A percentile compares a stretch with the other conserved stretches of the same genome.
These are phyloP conservation scores for Ceraclea dissimilis DNA, from an alignment of 2,888 invertebrate genomes.

Conservation along the genomic window DNA sequence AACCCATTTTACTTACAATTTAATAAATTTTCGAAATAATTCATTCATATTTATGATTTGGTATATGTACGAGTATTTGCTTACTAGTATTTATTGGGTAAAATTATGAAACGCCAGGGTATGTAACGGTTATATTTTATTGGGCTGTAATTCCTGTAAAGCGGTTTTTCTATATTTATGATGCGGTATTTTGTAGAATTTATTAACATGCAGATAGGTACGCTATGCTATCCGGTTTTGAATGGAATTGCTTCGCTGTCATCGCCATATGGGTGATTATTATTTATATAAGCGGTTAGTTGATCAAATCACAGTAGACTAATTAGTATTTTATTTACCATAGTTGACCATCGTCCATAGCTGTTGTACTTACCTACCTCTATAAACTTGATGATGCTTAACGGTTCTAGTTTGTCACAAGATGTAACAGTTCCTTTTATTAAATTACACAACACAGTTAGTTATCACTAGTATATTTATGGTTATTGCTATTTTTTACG, in stretches of 20 bases:
- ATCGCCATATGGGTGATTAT: background rate
- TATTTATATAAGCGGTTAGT: background rate
- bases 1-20: too few species aligned
- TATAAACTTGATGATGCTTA: background rate
- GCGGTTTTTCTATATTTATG: too few species aligned
- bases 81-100: too few species aligned
- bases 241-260: background rate
- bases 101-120: too few species aligned
- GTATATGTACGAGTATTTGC: too few species aligned
- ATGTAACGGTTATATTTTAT: too few species aligned
- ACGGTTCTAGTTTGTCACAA: background rate
- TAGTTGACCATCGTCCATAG: background rate
- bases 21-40: too few species aligned
- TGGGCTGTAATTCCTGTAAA: too few species aligned
- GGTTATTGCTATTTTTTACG: too few species aligned
- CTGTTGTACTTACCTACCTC: background rate
- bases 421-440: background rate
- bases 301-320: background rate
- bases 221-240: background rate
- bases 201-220: too few species aligned
- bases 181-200: too few species aligned
- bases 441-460: background rate
- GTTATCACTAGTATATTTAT: background rate
- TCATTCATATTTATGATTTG: too few species aligned
- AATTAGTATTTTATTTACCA: background rate